Evolutionary conservation across 92 coral and sea anemone species (phyloP).

Genomic region (Palythoa grandis): DNA sequence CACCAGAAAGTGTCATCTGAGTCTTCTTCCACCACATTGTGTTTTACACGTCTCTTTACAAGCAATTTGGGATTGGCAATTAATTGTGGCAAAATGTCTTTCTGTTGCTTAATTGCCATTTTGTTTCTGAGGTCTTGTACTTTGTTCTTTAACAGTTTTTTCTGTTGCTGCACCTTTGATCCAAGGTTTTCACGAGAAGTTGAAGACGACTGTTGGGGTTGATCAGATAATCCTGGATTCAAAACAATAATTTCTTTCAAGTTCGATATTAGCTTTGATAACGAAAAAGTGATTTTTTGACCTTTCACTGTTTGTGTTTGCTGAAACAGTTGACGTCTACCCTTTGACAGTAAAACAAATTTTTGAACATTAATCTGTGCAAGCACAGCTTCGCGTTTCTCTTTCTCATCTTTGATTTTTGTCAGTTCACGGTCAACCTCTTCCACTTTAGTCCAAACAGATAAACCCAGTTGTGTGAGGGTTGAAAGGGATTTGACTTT

Average conservation of each 20-base stretch:
- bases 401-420: not conserved
- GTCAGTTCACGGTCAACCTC: conserved; percentile 11
- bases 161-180: conserved; percentile 17
- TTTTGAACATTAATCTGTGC: conserved; percentile 11
- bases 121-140: conserved; percentile 26
- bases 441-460: conserved; percentile 11
- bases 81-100: not conserved
- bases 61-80: not conserved
- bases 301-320: conserved; percentile 23
- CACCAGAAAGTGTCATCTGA: not conserved
- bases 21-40: conserved; percentile 4
- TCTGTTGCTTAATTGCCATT: conserved; percentile 13
- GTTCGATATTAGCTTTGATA: not conserved
- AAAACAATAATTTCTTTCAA: conserved; percentile 12
- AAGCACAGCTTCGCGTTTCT: conserved; percentile 16
- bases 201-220: conserved; percentile 21
- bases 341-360: conserved; percentile 5
- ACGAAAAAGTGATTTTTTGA: conserved; percentile 2
- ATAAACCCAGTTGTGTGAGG: conserved; percentile 12
- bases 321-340: conserved; percentile 6
- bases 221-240: conserved; percentile 27
- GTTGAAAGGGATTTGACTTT: conserved; percentile 19
- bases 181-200: not conserved
- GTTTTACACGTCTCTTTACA: not conserved
- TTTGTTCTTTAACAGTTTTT: conserved; percentile 10